Percentiles rank a stretch among this genome's conserved stretches.
phyloP scores from a whole-genome alignment of 2,888 invertebrate species.

The Frankliniella intonsa region DNA sequence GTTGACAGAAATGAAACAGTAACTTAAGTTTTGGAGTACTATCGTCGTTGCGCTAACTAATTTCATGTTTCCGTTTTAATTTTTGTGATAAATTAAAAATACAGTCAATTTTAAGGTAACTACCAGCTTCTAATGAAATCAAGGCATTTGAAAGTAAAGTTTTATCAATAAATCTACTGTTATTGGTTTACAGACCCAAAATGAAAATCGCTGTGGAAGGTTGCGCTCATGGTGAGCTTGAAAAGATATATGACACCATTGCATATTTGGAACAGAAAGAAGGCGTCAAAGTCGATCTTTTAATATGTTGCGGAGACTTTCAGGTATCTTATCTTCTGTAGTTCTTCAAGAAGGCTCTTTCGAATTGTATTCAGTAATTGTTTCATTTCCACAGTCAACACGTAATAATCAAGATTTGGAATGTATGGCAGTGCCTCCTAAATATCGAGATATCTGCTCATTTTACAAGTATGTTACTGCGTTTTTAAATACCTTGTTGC shows the following conservation, averaged over 20 bases:
- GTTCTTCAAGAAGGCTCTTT: not conserved
- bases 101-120: too few species aligned
- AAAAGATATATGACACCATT: conserved; percentile 87
- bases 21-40: too few species aligned
- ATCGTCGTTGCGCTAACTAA: too few species aligned
- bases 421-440: conserved; percentile 94
- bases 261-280: conserved; percentile 67
- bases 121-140: too few species aligned
- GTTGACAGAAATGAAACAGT: too few species aligned
- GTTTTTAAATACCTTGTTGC: not conserved
- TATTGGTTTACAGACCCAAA: conserved; percentile 38
- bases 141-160: too few species aligned
- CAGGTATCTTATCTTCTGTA: conserved; percentile 51
- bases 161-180: too few species aligned
- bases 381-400: conserved; percentile 53
- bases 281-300: conserved; percentile 75
- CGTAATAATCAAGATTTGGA: conserved; percentile 82
- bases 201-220: conserved; percentile 96
- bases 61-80: too few species aligned
- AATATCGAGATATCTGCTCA: conserved; percentile 82
- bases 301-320: conserved; percentile 98
- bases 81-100: too few species aligned
- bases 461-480: conserved; percentile 77
- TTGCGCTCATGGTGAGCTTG: conserved; percentile 96
- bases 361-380: not conserved